Evolutionary conservation across 2,113 vertebrate genomes (phyloP).

Genomic region (Triplophysa siluroides): DNA sequence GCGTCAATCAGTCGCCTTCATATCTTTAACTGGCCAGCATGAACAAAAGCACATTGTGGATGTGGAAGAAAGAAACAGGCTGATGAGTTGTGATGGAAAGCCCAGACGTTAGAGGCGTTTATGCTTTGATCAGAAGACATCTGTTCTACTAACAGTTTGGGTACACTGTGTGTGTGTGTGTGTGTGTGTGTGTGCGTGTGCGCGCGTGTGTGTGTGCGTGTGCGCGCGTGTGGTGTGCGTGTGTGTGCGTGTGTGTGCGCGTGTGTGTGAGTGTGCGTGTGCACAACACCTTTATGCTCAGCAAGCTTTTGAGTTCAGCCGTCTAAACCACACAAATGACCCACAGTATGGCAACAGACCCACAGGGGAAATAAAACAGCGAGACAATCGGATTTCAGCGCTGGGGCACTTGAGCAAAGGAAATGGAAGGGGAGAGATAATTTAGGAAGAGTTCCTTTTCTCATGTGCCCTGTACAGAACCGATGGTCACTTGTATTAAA

Average conservation of each 20-base stretch:
- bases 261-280: conserved; percentile 43
- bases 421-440: conserved; percentile 65
- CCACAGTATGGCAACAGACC: conserved; percentile 70
- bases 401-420: conserved; percentile 60
- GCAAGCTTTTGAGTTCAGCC: conserved; percentile 60
- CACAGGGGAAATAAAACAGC: conserved; percentile 75
- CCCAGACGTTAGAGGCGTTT: conserved; percentile 11
- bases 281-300: conserved; percentile 38
- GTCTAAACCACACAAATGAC: conserved; percentile 72
- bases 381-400: conserved; percentile 73
- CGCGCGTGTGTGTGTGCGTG: no score
- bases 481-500: conserved; percentile 71
- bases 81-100: conserved; percentile 34
- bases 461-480: conserved; percentile 70
- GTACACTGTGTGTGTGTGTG: not conserved
- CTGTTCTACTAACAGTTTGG: conserved; percentile 32
- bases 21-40: not conserved
- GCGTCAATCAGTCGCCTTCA: conserved; percentile 15
- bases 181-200: conserved; percentile 46
- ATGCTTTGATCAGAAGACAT: conserved; percentile 41
- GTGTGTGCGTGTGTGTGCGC: not conserved
- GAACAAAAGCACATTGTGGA: conserved; percentile 14
- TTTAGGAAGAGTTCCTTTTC: conserved; percentile 69
- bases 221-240: not conserved
- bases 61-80: not conserved